Percentiles rank a stretch among this genome's conserved stretches.
These are phyloP conservation scores for Spatulosminthurus flaviceps DNA, from an alignment of 2,888 invertebrate genomes.

Conservation along the genomic window DNA sequence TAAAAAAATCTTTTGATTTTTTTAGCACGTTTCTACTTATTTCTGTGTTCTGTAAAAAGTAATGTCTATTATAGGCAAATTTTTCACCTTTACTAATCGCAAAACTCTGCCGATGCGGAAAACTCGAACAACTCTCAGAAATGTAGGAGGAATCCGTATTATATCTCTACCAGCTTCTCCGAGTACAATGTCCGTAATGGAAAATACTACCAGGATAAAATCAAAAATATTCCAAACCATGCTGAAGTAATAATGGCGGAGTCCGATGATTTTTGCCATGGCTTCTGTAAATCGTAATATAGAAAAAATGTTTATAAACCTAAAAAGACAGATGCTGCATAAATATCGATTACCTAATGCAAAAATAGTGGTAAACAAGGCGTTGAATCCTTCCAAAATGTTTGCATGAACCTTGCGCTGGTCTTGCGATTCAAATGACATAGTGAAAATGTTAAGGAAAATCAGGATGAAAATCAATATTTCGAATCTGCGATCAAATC, in stretches of 20 bases:
- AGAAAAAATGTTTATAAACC: not conserved
- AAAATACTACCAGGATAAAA: constrained; percentile 89
- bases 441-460: constrained; percentile 93
- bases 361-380: constrained; percentile 94
- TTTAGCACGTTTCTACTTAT: not conserved
- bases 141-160: constrained; percentile 87
- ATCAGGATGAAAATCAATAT: constrained; percentile 94
- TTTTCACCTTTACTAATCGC: constrained; percentile 89
- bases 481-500: constrained; percentile 74
- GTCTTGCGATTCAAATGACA: constrained; percentile 94
- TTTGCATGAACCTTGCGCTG: constrained; percentile 89
- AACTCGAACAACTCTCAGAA: constrained; percentile 96
- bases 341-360: constrained; percentile 84
- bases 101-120: constrained; percentile 97
- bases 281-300: constrained; percentile 74
- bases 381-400: constrained; percentile 92
- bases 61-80: too few relatives aligned
- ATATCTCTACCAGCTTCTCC: too few relatives aligned
- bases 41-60: too few relatives aligned
- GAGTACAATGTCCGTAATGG: constrained; percentile 82
- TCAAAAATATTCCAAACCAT: constrained; percentile 97
- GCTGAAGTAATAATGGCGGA: constrained; percentile 93
- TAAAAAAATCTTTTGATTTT: too few relatives aligned
- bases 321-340: too few relatives aligned
- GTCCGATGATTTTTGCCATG: constrained; percentile 91